These are phyloP conservation scores for Probosciger aterrimus DNA, from an alignment of 2,113 vertebrate genomes.

Conservation along the genomic window DNA sequence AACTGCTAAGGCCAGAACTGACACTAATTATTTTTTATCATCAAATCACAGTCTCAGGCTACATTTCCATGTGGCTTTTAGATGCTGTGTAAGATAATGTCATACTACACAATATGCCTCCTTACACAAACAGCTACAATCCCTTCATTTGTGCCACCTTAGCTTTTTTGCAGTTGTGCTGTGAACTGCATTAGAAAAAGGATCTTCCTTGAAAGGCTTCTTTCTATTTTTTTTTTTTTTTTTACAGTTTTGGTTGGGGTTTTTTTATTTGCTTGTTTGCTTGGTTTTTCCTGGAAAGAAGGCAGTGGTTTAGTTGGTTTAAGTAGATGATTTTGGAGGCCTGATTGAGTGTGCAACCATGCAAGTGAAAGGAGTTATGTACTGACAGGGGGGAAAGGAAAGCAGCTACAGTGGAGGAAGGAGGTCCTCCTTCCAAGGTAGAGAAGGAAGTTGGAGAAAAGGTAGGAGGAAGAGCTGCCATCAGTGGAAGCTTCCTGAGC, in stretches of 20 bases:
- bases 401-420: background rate
- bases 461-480: background rate
- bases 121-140: background rate
- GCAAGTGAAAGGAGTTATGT: background rate
- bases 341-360: background rate
- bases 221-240: background rate
- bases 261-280: background rate
- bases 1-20: background rate
- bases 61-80: background rate
- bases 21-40: background rate
- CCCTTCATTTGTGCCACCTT: background rate
- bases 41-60: background rate
- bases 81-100: background rate
- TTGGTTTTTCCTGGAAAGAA: background rate
- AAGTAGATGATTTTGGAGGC: background rate
- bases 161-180: background rate
- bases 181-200: background rate
- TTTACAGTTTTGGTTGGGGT: background rate
- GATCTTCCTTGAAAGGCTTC: background rate
- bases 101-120: background rate
- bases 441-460: background rate
- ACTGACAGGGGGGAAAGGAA: fast-evolving
- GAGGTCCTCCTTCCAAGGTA: background rate
- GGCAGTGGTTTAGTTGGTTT: background rate
- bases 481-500: background rate